phyloP scores from a whole-genome alignment of 2,888 invertebrate genomes.

The Anoplius nigerrimus region DNA sequence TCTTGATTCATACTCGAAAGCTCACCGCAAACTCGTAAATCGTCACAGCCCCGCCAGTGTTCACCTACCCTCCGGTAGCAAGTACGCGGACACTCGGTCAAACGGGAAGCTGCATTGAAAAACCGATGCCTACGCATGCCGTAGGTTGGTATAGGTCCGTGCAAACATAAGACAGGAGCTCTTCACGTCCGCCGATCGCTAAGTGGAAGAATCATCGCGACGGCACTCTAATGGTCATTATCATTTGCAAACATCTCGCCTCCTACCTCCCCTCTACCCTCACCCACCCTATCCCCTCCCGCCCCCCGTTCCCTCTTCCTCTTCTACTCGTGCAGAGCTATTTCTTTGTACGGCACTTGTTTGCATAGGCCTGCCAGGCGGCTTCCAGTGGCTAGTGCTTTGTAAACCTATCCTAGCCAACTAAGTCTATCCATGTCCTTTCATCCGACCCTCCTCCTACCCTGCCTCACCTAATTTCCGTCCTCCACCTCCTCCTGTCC shows the following conservation, averaged over 20 bases:
- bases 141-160: neutral
- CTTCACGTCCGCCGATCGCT: conserved; percentile 60
- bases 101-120: no score
- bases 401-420: conserved; percentile 54
- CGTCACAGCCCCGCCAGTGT: neutral
- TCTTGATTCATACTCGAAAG: no score
- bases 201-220: conserved; percentile 67
- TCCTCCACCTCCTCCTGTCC: neutral
- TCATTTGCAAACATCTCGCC: conserved; percentile 58
- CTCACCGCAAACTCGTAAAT: no score
- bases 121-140: no score
- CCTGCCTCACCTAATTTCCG: neutral
- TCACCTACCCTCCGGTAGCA: neutral
- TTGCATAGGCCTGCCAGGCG: conserved; percentile 48
- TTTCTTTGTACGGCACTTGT: conserved; percentile 35
- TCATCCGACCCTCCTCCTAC: neutral
- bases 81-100: neutral
- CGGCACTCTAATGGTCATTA: conserved; percentile 63
- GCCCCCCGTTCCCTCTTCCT: neutral
- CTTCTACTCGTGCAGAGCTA: neutral
- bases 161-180: conserved; percentile 68
- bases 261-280: neutral
- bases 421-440: conserved; percentile 36
- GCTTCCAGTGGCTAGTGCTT: conserved; percentile 51
- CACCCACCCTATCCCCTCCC: neutral